Evolutionary conservation across 2,888 invertebrate species (phyloP), one percentile per base, ranked within the genome.

Genomic region (Pomacea canaliculata): DNA sequence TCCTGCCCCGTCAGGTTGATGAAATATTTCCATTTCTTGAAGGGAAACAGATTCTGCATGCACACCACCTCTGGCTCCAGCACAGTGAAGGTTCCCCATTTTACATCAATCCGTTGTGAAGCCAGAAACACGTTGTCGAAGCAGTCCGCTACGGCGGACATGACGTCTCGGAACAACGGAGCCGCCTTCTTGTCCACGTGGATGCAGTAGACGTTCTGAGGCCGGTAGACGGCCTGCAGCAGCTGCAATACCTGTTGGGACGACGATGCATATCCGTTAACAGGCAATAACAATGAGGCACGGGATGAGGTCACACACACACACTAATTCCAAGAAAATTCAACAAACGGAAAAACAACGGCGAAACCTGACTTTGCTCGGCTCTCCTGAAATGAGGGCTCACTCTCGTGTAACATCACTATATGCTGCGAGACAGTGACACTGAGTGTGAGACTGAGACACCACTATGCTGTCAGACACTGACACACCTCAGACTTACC

Each of bases 161-260:
- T 76, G 8, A 84, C 77, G 23, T 81, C 69, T 68, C 83, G 80
- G 62, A 85, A 62, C 7, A 80, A 62, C 12, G 78, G 23, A 1
- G 80, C 59, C 3, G 85, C 77, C 77, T 87, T 87, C n/a, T 71
- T 73, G 75, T 89, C 89, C 0, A 89, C 81, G 77, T 89, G 89
- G 37, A 89, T 80, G 78, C 89, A 89, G 80, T 88, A 89, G 70
- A 83, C 70, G 77, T 89, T 89, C 72, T 88, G 86, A 5, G 88
- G 89, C 68, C 86, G 83, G 79, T 88, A 90, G 66, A 89, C 83
- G 18, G 82, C 78, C 7, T 85, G 71, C 12, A 89, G 72, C 12
- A 90, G 78, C 51, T 56, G 37, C 56, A 19, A 19, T 86, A 73
- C 71, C 68, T 68, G 59, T n/a, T 49, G 19, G 9, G 7, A 19